Evolutionary conservation across 2,113 vertebrate genomes (phyloP).

Genomic region (Patagioenas fasciata): DNA sequence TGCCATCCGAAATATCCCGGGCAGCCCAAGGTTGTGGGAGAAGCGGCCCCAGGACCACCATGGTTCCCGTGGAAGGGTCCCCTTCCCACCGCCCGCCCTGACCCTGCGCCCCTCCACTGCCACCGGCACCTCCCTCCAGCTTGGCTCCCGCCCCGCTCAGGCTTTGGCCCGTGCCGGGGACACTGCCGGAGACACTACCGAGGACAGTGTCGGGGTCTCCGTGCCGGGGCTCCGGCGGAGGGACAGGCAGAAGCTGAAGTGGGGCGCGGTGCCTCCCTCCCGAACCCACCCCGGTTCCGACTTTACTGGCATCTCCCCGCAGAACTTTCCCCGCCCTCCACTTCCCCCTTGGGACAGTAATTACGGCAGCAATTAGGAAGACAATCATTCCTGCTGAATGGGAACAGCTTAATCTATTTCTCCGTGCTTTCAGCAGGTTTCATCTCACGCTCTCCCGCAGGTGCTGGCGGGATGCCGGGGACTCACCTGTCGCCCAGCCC

Average conservation of each 20-base stretch:
- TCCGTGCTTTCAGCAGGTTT: not conserved
- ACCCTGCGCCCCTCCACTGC: fast-evolving
- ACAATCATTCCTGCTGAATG: conserved; percentile 13
- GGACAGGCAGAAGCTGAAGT: not conserved
- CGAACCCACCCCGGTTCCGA: not conserved
- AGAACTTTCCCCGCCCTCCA: not conserved
- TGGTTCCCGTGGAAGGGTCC: fast-evolving
- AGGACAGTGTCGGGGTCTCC: too few relatives aligned
- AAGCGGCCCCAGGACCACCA: fast-evolving
- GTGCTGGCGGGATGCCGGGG: not conserved
- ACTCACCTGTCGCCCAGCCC: not conserved
- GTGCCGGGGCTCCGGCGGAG: not conserved
- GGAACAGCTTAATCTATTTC: conserved; percentile 24
- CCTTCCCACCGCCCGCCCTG: not conserved
- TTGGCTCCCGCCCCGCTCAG: not conserved
- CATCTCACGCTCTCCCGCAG: not conserved
- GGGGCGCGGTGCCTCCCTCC: not conserved
- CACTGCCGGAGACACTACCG: fast-evolving
- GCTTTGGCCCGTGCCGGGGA: fast-evolving
- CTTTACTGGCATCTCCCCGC: not conserved
- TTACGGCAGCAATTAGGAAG: conserved; percentile 12
- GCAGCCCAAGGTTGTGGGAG: not conserved
- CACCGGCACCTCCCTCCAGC: fast-evolving
- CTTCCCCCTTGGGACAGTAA: not conserved
- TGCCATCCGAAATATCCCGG: not conserved